phyloP scores from a whole-genome alignment of 37 sponge, comb jelly and placozoan species.

The Haliclona indistincta region DNA sequence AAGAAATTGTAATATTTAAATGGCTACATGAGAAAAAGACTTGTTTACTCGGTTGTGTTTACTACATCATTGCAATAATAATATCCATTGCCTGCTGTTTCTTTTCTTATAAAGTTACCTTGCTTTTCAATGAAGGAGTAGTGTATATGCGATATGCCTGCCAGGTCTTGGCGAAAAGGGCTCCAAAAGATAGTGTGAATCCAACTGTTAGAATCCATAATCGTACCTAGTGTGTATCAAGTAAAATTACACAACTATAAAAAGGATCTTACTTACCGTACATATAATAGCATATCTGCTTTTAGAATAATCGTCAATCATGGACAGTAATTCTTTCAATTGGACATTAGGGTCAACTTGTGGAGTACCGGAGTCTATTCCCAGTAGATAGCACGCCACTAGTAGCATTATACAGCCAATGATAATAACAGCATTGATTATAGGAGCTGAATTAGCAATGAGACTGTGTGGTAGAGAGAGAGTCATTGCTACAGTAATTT shows the following conservation, averaged over 20 bases:
- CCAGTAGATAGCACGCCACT: neutral
- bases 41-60: neutral
- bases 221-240: constrained; percentile 25
- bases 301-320: neutral
- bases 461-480: constrained; percentile 32
- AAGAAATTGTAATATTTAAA: constrained; percentile 61
- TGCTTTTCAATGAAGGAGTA: constrained; percentile 5
- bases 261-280: constrained; percentile 23
- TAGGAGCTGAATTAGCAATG: constrained; percentile 63
- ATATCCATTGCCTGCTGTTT: neutral
- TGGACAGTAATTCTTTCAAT: neutral
- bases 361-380: constrained; percentile 49
- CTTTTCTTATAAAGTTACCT: constrained; percentile 10
- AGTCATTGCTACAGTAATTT: neutral
- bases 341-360: neutral
- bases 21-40: constrained; percentile 19
- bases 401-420: constrained; percentile 27
- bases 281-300: constrained; percentile 37
- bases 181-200: constrained; percentile 82
- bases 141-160: constrained; percentile 78
- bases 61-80: neutral
- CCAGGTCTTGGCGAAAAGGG: constrained; percentile 75
- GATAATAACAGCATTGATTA: constrained; percentile 56
- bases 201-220: constrained; percentile 71
- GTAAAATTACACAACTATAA: neutral